Base-by-base conservation (phyloP, 1,140 invertebrate genomes). In the Panonychus citri region DNA sequence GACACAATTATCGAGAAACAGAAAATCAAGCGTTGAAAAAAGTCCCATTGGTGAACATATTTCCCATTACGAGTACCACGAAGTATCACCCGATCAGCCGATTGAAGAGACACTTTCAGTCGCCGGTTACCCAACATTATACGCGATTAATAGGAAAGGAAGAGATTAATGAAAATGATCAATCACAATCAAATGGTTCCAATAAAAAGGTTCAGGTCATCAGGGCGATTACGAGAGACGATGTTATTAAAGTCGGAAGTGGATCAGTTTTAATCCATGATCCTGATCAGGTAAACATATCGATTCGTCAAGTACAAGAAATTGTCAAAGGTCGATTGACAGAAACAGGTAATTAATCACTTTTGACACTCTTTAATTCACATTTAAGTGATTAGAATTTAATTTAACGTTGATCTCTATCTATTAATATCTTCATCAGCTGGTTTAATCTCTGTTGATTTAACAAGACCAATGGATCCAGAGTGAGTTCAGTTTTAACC, bases 1-100 rank as follows among this genome's bases (percentile, higher is more conserved):
- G 10, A 63, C 62, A 13, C 56, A 61, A 27, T 46, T 62, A 10
- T 43, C 37, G n/a, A 28, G 28, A 2, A 10, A 53, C 2, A 27
- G 54, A 24, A n/a, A 55, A 3, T n/a, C 7, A 15, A 48, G 55
- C 1, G 10, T 60, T 0, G 61, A 62, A 52, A 56, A 28, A 25
- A 53, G 54, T 34, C 57, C 59, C 3, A 59, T 60, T 15, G 61
- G 61, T 7, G 54, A 59, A 40, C 61, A 62, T 39, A 46, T 27
- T 1, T 48, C 61, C 2, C 43, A 49, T 34, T 62, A 62, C 54
- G 19, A 28, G 21, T 25, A 27, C 21, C 30, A 34, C 12, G 30
- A 34, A 34, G 30, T 34, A 7, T 5, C 30, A 5, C 30, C 30
- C 0, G 30, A 34, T 34, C 30, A 34, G 12, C 30, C 30, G 5